Evolutionary conservation across 1,140 invertebrate genomes (phyloP).

Genomic region (Cherax destructor): DNA sequence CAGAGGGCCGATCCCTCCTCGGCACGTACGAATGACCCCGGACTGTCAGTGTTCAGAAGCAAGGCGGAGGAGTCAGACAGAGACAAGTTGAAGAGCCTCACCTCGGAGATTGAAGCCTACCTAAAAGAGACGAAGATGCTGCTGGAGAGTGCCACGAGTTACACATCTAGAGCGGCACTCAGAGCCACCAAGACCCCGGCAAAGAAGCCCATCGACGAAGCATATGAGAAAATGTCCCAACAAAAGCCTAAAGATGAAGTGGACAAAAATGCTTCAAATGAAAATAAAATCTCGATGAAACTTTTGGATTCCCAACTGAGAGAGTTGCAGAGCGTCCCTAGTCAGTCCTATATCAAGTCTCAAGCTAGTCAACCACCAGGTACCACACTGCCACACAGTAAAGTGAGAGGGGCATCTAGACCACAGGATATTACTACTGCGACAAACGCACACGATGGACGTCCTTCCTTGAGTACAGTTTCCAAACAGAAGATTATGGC

Average conservation of each 20-base stretch:
- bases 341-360: too few species aligned
- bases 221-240: neutral
- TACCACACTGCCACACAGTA: neutral
- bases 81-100: constrained; percentile 35
- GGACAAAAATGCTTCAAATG: too few species aligned
- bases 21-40: neutral
- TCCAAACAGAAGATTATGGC: too few species aligned
- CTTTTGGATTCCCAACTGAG: too few species aligned
- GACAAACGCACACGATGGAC: neutral
- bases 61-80: constrained; percentile 33
- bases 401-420: neutral
- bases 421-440: neutral
- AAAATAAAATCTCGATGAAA: too few species aligned
- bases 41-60: neutral
- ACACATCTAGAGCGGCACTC: neutral
- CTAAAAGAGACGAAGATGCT: constrained; percentile 48
- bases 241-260: neutral
- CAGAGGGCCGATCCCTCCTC: too few species aligned
- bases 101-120: constrained; percentile 53
- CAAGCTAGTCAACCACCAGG: too few species aligned
- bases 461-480: neutral
- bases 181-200: neutral
- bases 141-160: constrained; percentile 37
- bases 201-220: neutral
- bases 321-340: too few species aligned